phyloP scores from a whole-genome alignment of 2,113 vertebrate species.

The Chloebia gouldiae region DNA sequence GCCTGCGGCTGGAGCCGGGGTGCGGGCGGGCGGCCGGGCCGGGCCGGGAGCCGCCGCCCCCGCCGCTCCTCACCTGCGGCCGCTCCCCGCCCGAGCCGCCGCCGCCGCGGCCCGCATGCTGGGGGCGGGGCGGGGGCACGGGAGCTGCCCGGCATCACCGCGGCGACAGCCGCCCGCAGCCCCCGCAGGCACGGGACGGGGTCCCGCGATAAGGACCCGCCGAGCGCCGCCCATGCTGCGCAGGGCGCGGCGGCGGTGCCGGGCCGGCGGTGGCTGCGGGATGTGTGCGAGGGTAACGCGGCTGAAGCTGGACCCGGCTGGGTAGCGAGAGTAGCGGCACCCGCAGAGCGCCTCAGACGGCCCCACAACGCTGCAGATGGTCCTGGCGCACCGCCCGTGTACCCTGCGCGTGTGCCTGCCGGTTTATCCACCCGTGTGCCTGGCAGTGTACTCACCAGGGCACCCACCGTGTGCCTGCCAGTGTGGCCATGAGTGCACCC shows the following conservation, averaged over 20 bases:
- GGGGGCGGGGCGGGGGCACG: background rate
- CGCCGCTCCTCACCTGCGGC: too few relatives aligned
- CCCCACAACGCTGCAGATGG: background rate
- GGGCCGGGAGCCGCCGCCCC: background rate
- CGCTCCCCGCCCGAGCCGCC: background rate
- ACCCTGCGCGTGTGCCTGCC: background rate
- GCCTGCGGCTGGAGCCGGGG: too few relatives aligned
- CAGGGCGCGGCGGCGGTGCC: background rate
- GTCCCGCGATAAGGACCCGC: background rate
- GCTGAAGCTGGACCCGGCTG: background rate
- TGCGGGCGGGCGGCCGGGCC: too few relatives aligned
- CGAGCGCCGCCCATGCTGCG: background rate
- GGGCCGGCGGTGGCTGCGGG: background rate
- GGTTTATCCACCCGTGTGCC: background rate
- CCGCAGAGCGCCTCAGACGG: background rate
- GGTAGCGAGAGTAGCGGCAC: background rate
- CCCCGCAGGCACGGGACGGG: background rate
- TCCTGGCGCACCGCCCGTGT: background rate
- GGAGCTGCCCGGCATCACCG: background rate
- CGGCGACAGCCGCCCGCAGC: background rate
- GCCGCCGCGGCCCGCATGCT: too few relatives aligned
- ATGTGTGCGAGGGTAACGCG: background rate
- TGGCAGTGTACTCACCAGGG: rapidly evolving
- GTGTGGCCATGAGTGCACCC: too few relatives aligned
- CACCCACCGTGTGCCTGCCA: background rate